Evolutionary conservation across 92 coral and sea anemone genomes (phyloP).

Genomic region (Muricea muricata): DNA sequence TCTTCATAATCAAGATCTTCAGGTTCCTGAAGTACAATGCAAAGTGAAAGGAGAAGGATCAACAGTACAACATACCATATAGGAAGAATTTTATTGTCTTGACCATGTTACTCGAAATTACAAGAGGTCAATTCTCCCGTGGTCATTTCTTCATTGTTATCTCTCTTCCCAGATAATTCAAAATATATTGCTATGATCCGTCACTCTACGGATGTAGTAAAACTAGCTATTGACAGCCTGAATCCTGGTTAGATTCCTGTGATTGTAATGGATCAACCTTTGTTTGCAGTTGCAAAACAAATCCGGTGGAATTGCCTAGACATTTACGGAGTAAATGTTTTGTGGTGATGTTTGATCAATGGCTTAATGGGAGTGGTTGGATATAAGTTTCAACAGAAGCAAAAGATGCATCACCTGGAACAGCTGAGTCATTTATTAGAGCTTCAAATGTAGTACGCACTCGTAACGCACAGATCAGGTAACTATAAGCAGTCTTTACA

Average conservation of each 20-base stretch:
- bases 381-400: slow-evolving; percentile 21
- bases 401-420: slow-evolving; percentile 38
- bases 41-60: neutral
- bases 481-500: slow-evolving; percentile 2
- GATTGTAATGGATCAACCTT: slow-evolving; percentile 69
- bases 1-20: slow-evolving; percentile 8
- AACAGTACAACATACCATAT: neutral
- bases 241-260: slow-evolving; percentile 72
- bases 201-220: slow-evolving; percentile 72
- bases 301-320: slow-evolving; percentile 64
- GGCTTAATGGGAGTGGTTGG: slow-evolving; percentile 47
- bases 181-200: slow-evolving; percentile 72
- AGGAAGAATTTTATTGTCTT: neutral
- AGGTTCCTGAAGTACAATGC: slow-evolving; percentile 21
- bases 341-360: slow-evolving; percentile 51
- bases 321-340: slow-evolving; percentile 45
- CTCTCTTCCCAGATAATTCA: slow-evolving; percentile 72
- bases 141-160: slow-evolving; percentile 61
- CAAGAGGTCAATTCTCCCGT: slow-evolving; percentile 10
- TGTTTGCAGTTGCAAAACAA: slow-evolving; percentile 70
- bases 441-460: slow-evolving; percentile 6
- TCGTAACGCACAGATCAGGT: slow-evolving; percentile 1
- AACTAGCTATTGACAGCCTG: slow-evolving; percentile 47
- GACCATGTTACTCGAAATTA: neutral
- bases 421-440: slow-evolving; percentile 37